A percentile compares a stretch with the other conserved stretches of the same genome.
Evolutionary conservation across 2,113 vertebrate genomes (phyloP).

Genomic region (Apeltes quadracus): DNA sequence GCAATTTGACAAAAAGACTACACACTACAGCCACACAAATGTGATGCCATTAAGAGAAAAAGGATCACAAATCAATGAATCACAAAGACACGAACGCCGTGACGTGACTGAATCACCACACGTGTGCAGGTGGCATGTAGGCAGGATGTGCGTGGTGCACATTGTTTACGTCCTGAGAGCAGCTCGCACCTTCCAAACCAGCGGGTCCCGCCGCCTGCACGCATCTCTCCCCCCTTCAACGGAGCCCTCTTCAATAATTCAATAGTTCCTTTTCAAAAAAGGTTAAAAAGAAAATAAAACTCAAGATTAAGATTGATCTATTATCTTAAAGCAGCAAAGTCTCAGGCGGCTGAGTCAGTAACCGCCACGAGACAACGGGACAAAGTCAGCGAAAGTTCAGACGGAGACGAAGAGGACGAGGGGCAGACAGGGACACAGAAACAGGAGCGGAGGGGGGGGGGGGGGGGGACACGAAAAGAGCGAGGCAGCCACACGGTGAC

Average conservation of each 20-base stretch:
- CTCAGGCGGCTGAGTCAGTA: slow-evolving; percentile 14
- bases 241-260: background rate
- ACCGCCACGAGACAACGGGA: slow-evolving; percentile 2
- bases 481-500: slow-evolving; percentile 70
- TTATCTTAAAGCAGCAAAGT: background rate
- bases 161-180: slow-evolving; percentile 37
- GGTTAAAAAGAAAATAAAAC: background rate
- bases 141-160: too few relatives aligned
- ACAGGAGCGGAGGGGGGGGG: background rate
- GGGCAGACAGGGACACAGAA: slow-evolving; percentile 19
- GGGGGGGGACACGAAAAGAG: slow-evolving; percentile 17
- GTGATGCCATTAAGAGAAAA: too few relatives aligned
- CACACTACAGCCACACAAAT: background rate
- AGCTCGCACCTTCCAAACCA: slow-evolving; percentile 20
- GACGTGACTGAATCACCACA: too few relatives aligned
- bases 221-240: background rate
- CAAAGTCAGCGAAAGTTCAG: slow-evolving; percentile 60
- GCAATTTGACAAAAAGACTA: too few relatives aligned
- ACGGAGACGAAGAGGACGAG: slow-evolving; percentile 10
- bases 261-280: too few relatives aligned
- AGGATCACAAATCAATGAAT: slow-evolving; percentile 9
- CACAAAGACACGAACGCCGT: too few relatives aligned
- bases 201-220: background rate
- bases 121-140: too few relatives aligned
- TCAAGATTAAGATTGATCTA: background rate